Percentiles rank a stretch among this genome's conserved stretches.
Evolutionary conservation across 2,888 invertebrate species (phyloP).

Genomic region (Drosophila flavopinicola): DNA sequence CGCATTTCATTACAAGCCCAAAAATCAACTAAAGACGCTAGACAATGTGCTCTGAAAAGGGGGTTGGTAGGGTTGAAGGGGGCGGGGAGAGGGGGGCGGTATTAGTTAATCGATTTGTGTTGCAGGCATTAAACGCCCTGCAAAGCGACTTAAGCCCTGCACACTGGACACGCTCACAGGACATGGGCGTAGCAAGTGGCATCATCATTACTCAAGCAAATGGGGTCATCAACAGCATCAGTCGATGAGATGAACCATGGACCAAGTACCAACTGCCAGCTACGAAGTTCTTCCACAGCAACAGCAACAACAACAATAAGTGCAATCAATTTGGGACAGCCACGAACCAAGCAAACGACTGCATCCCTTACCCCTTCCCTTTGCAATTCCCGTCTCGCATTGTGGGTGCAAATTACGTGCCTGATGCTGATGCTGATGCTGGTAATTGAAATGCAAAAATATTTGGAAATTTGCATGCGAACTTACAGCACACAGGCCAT

Average conservation of each 20-base stretch:
- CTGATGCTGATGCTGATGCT: conserved; percentile 66
- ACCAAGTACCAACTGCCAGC: conserved; percentile 18
- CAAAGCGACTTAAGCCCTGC: conserved; percentile 23
- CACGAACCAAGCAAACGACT: conserved; percentile 45
- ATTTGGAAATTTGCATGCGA: conserved; percentile 69
- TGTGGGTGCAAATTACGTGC: conserved; percentile 59
- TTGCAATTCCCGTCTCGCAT: conserved; percentile 12
- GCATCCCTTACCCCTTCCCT: not conserved
- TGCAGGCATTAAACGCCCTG: conserved; percentile 38
- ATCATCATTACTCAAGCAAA: conserved; percentile 79
- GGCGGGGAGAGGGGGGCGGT: not conserved
- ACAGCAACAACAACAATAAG: conserved; percentile 40
- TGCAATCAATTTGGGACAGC: conserved; percentile 70
- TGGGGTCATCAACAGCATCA: conserved; percentile 74
- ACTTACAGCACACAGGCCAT: conserved; percentile 10
- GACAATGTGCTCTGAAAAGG: conserved; percentile 9
- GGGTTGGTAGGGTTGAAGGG: not conserved
- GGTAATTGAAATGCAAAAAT: conserved; percentile 80
- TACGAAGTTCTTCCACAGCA: conserved; percentile 1
- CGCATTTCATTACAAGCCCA: conserved; percentile 60
- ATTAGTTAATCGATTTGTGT: conserved; percentile 60
- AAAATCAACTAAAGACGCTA: conserved; percentile 51
- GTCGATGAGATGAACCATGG: conserved; percentile 44
- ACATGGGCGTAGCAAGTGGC: conserved; percentile 61
- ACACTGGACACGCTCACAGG: conserved; percentile 4